Conservation (phyloP, 2,113 vertebrate species). For the Hymenochirus boettgeri region DNA sequence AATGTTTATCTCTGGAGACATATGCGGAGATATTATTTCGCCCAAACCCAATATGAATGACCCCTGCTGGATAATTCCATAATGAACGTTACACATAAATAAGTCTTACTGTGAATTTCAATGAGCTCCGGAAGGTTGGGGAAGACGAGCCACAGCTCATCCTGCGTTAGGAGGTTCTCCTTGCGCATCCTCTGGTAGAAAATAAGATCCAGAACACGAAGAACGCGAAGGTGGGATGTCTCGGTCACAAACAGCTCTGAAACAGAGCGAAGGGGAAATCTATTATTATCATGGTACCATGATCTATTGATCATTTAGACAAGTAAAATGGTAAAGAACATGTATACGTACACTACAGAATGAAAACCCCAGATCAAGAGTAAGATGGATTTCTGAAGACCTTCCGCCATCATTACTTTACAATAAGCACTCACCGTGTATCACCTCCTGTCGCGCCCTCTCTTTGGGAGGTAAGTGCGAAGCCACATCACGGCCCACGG, state of each 20-base stretch:
- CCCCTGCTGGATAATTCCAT: no score
- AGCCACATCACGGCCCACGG: constrained; percentile 66
- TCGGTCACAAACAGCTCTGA: constrained; percentile 88
- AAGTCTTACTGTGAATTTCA: constrained; percentile 78
- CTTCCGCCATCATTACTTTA: no score
- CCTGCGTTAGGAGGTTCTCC: constrained; percentile 67
- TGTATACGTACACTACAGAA: no score
- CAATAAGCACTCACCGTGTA: constrained; percentile 69
- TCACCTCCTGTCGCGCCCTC: constrained; percentile 86
- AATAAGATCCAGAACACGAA: constrained; percentile 81
- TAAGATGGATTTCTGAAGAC: no score
- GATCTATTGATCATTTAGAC: no score
- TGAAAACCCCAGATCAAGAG: no score
- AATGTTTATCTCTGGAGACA: no score
- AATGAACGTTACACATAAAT: background rate
- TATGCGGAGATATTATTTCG: no score
- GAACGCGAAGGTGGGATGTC: constrained; percentile 78
- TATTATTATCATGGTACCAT: no score
- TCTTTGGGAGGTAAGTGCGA: constrained; percentile 67
- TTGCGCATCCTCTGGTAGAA: constrained; percentile 83
- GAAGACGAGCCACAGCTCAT: constrained; percentile 84
- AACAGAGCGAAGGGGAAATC: background rate
- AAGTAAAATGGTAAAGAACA: no score
- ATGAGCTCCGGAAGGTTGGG: constrained; percentile 86
- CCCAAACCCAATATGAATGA: no score